Evolutionary conservation across 2,888 invertebrate species (phyloP).

Genomic region (Notodonta ziczac): DNA sequence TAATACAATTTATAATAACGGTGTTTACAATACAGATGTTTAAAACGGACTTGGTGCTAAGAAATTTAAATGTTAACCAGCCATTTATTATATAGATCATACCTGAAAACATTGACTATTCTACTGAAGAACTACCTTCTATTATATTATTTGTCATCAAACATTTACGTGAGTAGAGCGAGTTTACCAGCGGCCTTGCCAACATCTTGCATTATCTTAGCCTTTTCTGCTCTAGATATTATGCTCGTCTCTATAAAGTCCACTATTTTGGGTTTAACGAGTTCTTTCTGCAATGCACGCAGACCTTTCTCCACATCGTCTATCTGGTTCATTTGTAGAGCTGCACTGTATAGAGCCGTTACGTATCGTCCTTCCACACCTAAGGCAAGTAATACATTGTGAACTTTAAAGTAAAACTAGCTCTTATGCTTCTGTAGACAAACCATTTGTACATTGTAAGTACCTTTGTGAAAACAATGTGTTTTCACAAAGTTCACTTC

Average conservation of each 20-base stretch:
- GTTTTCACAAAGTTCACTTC: too few species aligned
- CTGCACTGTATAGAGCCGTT: conserved; percentile 66
- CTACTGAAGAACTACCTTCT: too few species aligned
- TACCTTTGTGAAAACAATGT: too few species aligned
- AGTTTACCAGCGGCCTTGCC: conserved; percentile 54
- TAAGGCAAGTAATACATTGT: conserved; percentile 20
- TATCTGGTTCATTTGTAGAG: conserved; percentile 56
- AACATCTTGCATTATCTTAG: conserved; percentile 55
- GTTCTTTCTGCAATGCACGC: conserved; percentile 45
- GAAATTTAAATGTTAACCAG: too few species aligned
- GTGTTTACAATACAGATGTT: too few species aligned
- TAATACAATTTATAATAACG: too few species aligned
- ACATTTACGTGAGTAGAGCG: neutral
- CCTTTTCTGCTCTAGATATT: conserved; percentile 56
- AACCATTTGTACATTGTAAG: neutral
- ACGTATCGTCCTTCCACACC: conserved; percentile 73
- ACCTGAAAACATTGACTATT: too few species aligned
- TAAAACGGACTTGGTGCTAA: too few species aligned
- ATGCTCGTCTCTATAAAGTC: conserved; percentile 69
- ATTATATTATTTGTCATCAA: too few species aligned
- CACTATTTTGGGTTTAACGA: conserved; percentile 57
- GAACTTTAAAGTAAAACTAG: neutral
- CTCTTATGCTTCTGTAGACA: neutral
- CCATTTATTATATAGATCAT: too few species aligned
- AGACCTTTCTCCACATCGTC: conserved; percentile 62